Conservation (phyloP, 2,888 invertebrate genomes). For the Sphinx pinastri region DNA sequence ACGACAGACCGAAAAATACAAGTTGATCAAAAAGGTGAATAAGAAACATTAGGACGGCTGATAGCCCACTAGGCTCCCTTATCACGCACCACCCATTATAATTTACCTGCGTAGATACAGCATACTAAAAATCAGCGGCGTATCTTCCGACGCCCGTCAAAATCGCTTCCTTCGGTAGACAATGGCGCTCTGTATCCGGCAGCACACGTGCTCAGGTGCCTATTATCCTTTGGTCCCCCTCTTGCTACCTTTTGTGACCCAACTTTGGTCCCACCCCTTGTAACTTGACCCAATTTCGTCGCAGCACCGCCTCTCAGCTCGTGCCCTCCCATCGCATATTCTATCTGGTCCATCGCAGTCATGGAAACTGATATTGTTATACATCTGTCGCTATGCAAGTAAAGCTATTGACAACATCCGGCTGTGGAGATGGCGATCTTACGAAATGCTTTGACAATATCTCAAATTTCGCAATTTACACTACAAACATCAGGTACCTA, state of each 20-base stretch:
- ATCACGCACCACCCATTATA: slow-evolving; percentile 49
- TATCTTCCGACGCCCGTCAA: slow-evolving; percentile 72
- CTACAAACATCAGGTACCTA: background rate
- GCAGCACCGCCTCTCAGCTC: slow-evolving; percentile 69
- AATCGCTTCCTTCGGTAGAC: slow-evolving; percentile 80
- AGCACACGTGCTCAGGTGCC: slow-evolving; percentile 83
- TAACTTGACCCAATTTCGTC: slow-evolving; percentile 77
- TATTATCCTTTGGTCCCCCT: slow-evolving; percentile 71
- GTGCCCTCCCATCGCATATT: slow-evolving; percentile 74
- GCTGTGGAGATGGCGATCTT: slow-evolving; percentile 7
- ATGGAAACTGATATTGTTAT: slow-evolving; percentile 58
- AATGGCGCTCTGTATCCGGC: slow-evolving; percentile 79
- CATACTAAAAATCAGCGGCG: slow-evolving; percentile 68
- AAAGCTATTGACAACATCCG: slow-evolving; percentile 61
- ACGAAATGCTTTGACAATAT: slow-evolving; percentile 13
- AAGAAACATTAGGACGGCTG: slow-evolving; percentile 8
- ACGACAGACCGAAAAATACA: background rate
- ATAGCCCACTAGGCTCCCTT: slow-evolving; percentile 28
- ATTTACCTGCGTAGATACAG: slow-evolving; percentile 45
- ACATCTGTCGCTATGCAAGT: slow-evolving; percentile 64
- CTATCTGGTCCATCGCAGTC: slow-evolving; percentile 43
- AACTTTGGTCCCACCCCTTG: slow-evolving; percentile 63
- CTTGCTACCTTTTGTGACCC: slow-evolving; percentile 66
- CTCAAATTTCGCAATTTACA: slow-evolving; percentile 23
- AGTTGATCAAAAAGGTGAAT: slow-evolving; percentile 10